These are phyloP conservation scores for Agapornis canus DNA, from an alignment of 2,797 vertebrate species.

Conservation along the genomic window DNA sequence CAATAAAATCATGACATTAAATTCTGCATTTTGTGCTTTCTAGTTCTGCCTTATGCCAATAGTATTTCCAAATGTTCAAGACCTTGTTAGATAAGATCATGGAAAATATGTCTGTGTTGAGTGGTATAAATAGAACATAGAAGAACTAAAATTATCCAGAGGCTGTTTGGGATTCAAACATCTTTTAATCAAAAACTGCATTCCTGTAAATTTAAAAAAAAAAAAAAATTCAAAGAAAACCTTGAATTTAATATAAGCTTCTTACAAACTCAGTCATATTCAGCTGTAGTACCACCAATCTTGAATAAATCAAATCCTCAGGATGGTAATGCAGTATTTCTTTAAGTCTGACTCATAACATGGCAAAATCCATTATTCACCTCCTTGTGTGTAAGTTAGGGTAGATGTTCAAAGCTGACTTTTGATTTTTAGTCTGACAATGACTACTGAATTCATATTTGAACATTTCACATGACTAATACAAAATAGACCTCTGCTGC, in stretches of 20 bases:
- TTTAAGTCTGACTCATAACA: slow-evolving; percentile 46
- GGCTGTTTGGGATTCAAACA: neutral
- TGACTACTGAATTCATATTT: neutral
- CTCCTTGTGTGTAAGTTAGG: neutral
- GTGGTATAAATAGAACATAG: neutral
- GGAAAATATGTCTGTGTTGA: neutral
- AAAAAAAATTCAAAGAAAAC: neutral
- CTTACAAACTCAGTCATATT: neutral
- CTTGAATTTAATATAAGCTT: neutral
- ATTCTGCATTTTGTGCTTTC: neutral
- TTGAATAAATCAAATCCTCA: slow-evolving; percentile 48
- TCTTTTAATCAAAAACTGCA: neutral
- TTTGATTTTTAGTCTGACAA: slow-evolving; percentile 42
- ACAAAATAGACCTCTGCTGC: slow-evolving; percentile 8
- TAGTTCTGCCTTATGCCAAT: neutral
- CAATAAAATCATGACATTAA: neutral
- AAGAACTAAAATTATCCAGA: neutral
- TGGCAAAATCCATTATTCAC: slow-evolving; percentile 30
- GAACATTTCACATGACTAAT: slow-evolving; percentile 47
- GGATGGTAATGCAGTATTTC: neutral
- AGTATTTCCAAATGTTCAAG: neutral
- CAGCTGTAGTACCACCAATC: neutral
- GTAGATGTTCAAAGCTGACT: slow-evolving; percentile 51
- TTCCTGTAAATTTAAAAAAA: neutral
- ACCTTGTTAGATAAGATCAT: neutral